Conservation (phyloP, 1,140 invertebrate genomes). For the Drosophila pruinosa region DNA sequence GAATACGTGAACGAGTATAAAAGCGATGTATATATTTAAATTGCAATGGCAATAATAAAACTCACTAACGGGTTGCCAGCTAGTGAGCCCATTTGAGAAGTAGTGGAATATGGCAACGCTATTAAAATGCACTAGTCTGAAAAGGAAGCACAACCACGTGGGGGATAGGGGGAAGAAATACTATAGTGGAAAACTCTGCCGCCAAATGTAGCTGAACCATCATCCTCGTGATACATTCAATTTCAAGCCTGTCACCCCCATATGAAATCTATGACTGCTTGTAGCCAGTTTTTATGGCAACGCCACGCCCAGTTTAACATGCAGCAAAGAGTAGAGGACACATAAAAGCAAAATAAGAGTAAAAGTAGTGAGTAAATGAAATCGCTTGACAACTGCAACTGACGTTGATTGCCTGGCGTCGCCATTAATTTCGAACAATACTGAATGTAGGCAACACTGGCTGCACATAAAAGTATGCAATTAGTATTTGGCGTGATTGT, state of each 20-base stretch:
- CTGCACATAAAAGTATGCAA: conserved; percentile 63
- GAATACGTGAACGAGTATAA: conserved; percentile 14
- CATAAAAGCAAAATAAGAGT: neutral
- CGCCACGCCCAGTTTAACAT: conserved; percentile 44
- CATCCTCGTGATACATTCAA: conserved; percentile 23
- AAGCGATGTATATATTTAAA: conserved; percentile 54
- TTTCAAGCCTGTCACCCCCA: neutral
- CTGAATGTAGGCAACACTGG: conserved; percentile 32
- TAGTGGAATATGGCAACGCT: conserved; percentile 45
- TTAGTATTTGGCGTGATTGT: conserved; percentile 63
- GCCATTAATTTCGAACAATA: conserved; percentile 75
- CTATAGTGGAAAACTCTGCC: conserved; percentile 1
- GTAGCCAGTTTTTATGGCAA: conserved; percentile 59
- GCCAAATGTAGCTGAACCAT: conserved; percentile 64
- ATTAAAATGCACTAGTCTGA: conserved; percentile 66
- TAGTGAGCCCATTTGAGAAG: neutral
- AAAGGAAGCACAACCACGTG: conserved; percentile 26
- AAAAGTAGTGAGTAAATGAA: conserved; percentile 50
- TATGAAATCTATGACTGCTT: conserved; percentile 59
- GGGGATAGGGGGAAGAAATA: neutral
- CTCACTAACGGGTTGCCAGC: conserved; percentile 15
- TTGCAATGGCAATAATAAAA: conserved; percentile 29
- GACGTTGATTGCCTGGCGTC: conserved; percentile 70
- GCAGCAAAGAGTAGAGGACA: neutral
- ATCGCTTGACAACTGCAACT: conserved; percentile 71